Evolutionary conservation across 2,113 vertebrate genomes (phyloP), one percentile per base, ranked within the genome.

Genomic region (Mormoops blainvillei): DNA sequence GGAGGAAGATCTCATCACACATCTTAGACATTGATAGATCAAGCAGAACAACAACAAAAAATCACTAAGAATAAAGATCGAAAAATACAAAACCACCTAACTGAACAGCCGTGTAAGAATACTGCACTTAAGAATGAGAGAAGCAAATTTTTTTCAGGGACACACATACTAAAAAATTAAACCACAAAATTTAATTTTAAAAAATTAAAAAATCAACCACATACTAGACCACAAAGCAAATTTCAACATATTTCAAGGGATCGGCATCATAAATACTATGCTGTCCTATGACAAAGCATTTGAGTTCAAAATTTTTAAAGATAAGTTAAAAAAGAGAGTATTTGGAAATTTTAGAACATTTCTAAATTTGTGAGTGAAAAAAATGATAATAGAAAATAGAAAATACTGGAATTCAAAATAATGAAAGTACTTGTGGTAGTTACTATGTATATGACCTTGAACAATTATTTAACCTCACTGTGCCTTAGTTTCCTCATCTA

Each of bases 401-500:
- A 90, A 90, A 77, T 56, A 82, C 43, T 83, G 50, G 26, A 54
- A 94, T 78, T 65, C 50, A 86, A 84, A 54, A 36, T 48, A 48
- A 58, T 50, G n/a, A 68, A 86, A 86, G 50, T 54, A 36, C 3
- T 33, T 96, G 31, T 43, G 31, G 41, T 26, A 65, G 28, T 87
- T 85, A 96, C 18, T 95, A 76, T 86, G 12, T 38, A 3, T 36
- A 52, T 81, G 83, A 97, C 94, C 87, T 94, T 97, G n/a, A 85
- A 65, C 63, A 95, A 52, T 84, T 96, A 70, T 6, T 87, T 56
- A 94, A 74, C 0, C 0, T 84, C 31, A 45, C 28, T 73, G 68
- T 77, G 76, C 52, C 45, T 93, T 86, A 43, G 41, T 95, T 97
- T 26, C 16, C 76, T 45, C 74, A 1, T 0, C 48, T 50, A 56